Percentiles rank a stretch among this genome's conserved stretches.
Conservation (phyloP, 2,113 vertebrate species). For the Phalacrocorax aristotelis region DNA sequence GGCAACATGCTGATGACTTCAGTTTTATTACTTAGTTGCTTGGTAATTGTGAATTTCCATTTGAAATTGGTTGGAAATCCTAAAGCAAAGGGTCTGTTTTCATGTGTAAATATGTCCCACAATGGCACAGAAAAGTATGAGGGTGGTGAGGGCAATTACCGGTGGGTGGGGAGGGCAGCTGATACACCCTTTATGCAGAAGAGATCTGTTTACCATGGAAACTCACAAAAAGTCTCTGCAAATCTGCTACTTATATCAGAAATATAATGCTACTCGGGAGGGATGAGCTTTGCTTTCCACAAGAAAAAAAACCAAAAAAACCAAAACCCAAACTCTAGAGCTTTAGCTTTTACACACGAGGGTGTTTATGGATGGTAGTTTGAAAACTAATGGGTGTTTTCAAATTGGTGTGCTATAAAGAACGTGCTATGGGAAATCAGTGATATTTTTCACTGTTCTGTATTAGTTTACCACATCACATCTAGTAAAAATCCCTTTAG, state of each 20-base stretch:
- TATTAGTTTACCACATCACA: constrained; percentile 3
- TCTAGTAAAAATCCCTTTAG: constrained; percentile 14
- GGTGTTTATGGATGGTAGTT: constrained; percentile 37
- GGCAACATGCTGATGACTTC: not conserved
- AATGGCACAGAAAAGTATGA: not conserved
- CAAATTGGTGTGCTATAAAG: not conserved
- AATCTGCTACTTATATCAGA: not conserved
- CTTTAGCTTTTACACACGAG: not conserved
- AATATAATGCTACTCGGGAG: not conserved
- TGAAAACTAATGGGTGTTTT: not conserved
- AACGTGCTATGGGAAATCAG: not conserved
- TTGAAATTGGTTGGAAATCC: not conserved
- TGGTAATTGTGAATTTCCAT: not conserved
- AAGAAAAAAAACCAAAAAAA: not conserved
- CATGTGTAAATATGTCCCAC: not conserved
- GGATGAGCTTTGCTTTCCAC: not conserved
- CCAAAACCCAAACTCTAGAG: not conserved
- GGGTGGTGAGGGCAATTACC: not conserved
- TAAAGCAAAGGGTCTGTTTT: not conserved
- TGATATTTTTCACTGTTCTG: not conserved
- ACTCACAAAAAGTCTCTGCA: not conserved
- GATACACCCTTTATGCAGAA: not conserved
- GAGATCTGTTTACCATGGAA: not conserved
- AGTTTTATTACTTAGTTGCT: not conserved
- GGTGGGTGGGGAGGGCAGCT: not conserved